Conservation (phyloP, 1,140 invertebrate genomes). For the Drosophila subobscura region DNA sequence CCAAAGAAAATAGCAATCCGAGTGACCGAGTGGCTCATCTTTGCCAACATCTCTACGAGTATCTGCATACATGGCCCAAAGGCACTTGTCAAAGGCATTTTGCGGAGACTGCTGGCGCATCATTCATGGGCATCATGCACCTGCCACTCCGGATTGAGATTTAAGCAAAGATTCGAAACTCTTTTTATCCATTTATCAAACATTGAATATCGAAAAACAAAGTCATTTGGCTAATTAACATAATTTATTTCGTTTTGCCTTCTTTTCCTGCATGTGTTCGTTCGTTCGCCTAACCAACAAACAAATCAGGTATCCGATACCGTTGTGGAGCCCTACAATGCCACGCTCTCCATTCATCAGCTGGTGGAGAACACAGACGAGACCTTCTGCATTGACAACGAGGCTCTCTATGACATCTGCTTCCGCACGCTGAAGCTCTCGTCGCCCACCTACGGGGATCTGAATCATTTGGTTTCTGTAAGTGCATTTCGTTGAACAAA, state of each 20-base stretch:
- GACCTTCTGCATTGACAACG: constrained; percentile 95
- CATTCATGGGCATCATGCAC: background rate
- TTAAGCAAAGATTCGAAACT: background rate
- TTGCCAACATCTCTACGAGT: constrained; percentile 1
- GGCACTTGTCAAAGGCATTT: background rate
- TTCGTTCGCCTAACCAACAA: constrained; percentile 1
- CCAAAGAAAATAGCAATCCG: constrained; percentile 25
- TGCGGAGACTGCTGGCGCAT: too few species aligned
- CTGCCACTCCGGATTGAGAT: background rate
- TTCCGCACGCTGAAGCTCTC: constrained; percentile 95
- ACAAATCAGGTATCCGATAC: constrained; percentile 87
- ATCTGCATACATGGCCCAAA: background rate
- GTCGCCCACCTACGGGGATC: constrained; percentile 94
- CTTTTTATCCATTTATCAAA: background rate
- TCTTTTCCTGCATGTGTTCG: constrained; percentile 51
- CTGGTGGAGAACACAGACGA: constrained; percentile 95
- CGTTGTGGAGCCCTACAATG: constrained; percentile 96
- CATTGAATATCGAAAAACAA: background rate
- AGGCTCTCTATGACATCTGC: constrained; percentile 96
- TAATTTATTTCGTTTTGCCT: constrained; percentile 39
- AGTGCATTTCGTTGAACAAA: constrained; percentile 58
- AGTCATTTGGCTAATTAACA: constrained; percentile 58
- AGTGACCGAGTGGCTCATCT: background rate
- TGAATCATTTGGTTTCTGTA: constrained; percentile 93
- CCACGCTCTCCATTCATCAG: constrained; percentile 94